Evolutionary conservation across 2,113 vertebrate genomes (phyloP).

Genomic region (Mungos mungo): DNA sequence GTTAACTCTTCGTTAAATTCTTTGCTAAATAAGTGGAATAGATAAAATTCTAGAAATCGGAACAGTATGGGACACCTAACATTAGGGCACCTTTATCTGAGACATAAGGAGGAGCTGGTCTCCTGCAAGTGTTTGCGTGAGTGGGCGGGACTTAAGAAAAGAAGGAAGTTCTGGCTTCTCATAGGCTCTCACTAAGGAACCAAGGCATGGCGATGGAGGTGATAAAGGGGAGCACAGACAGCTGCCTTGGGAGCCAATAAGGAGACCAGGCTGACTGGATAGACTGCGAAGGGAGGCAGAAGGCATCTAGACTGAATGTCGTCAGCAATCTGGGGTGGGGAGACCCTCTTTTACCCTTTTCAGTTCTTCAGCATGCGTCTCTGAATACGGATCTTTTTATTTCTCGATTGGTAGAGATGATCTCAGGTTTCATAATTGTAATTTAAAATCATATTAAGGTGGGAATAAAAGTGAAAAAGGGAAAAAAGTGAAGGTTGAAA

Average conservation of each 20-base stretch:
- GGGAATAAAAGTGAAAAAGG: constrained; percentile 28
- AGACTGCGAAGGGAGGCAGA: fast-evolving
- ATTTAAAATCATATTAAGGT: constrained; percentile 47
- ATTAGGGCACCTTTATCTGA: neutral
- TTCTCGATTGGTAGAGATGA: constrained; percentile 1
- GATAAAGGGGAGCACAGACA: fast-evolving
- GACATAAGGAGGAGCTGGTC: fast-evolving
- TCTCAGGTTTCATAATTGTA: constrained; percentile 53
- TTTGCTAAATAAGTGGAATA: neutral
- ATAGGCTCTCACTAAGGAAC: neutral
- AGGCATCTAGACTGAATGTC: fast-evolving
- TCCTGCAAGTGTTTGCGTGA: neutral
- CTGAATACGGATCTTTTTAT: neutral
- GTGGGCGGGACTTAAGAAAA: fast-evolving
- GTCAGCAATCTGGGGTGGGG: neutral
- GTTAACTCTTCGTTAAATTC: neutral
- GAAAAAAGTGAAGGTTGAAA: constrained; percentile 16
- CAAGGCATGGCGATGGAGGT: neutral
- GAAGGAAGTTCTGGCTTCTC: neutral
- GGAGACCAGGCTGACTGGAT: fast-evolving
- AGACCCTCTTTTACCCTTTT: neutral
- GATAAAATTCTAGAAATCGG: neutral
- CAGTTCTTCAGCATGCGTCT: neutral
- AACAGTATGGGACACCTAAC: fast-evolving
- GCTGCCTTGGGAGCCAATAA: too few relatives aligned